Evolutionary conservation across 2,888 invertebrate genomes (phyloP), one percentile per base, ranked within the genome.

Genomic region (Agrochola litura): DNA sequence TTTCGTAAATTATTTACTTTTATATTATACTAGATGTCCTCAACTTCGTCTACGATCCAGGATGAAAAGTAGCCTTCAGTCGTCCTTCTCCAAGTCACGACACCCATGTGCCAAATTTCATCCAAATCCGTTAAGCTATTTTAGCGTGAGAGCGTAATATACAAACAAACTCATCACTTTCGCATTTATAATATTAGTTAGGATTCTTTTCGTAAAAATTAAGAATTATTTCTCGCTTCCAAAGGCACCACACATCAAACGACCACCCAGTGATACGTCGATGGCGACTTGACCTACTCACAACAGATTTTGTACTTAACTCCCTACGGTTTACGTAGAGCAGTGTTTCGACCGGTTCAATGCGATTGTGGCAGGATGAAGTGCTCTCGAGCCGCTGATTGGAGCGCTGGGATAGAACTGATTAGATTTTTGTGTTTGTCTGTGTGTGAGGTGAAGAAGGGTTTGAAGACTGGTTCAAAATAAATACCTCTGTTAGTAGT

Each of bases 231-330:
- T 25, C 58, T 46, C 60, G 81, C 81, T 78, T 0, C 1, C 56
- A 78, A 52, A 73, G 70, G 22, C 6, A 37, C 84, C 81, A 25
- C 65, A 73, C 81, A 25, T 49, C 43, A 63, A 19, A 41, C n/a
- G 43, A 66, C 71, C 76, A 77, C 52, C 49, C 86, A 85, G 88
- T 52, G 58, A 77, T 71, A 87, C 83, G 60, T 84, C 78, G 82
- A 82, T 58, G 82, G 78, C 86, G 72, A 89, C 92, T 93, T 92
- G 93, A 92, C 92, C 92, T 90, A 91, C 85, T 91, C 89, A 86
- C 90, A 90, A 88, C 89, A 90, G 91, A 92, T 92, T 93, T 92
- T 87, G 83, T 90, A 91, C 91, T 93, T 87, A 88, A 87, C 90
- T 89, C 85, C 76, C 81, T 73, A 82, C 86, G 86, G 89, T 89